Evolutionary conservation across 2,797 vertebrate genomes (phyloP), one percentile per base, ranked within the genome.

Genomic region (Typhlichthys eigenmanni): DNA sequence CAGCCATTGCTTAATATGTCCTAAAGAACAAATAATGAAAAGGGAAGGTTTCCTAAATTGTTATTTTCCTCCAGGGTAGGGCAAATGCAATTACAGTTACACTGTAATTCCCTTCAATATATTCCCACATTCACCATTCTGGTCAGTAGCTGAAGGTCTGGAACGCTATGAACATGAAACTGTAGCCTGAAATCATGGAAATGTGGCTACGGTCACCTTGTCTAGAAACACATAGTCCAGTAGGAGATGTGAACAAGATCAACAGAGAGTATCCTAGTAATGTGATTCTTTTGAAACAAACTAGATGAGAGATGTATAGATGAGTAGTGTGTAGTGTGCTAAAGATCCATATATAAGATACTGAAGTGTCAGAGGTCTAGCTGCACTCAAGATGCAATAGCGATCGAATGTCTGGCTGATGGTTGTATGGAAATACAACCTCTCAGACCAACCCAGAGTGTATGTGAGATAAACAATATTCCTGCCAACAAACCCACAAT

Each of bases 11-110:
- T n/a, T 75, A 53, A 71, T 58, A 60, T 45, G 55, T 65, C 62
- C 49, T 64, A 60, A 58, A 54, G 52, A 73, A 78, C 65, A 67
- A 82, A 81, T 86, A 87, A 87, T 81, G 66, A 84, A 62, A 80
- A 71, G 55, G 68, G 13, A 68, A 24, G 58, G 66, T 79, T 88
- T 88, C 61, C 69, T 76, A 69, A 84, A 81, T 63, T 82, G 68
- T 57, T 54, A 46, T 72, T 64, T 75, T 61, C 57, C 59, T 76
- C 50, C 12, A 45, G 46, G 66, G 83, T 79, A 73, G 68, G 70
- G 54, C 62, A 61, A 75, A 77, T 69, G 68, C 69, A 45, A 64
- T 60, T 68, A 11, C 58, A 78, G 56, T 16, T 38, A 1, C 1
- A 38, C 34, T 38, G 34, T 38, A 38, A 38, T 38, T 38, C 34